Conservation (phyloP, 1,140 invertebrate genomes). For the Drosophila athabasca region DNA sequence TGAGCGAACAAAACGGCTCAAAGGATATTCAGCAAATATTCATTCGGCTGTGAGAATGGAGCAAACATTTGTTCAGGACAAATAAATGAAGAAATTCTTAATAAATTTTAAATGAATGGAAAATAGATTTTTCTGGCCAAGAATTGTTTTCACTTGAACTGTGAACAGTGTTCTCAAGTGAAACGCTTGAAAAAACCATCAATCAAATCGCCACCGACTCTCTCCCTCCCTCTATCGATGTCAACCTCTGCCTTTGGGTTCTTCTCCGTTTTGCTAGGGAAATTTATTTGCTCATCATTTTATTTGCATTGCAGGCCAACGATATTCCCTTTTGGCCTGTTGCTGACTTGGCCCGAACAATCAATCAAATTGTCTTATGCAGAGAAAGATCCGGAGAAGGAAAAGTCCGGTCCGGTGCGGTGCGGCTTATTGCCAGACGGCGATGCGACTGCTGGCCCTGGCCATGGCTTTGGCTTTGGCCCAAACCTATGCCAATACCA, state of each 20-base stretch:
- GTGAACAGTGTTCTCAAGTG: constrained; percentile 1
- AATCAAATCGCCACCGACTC: constrained; percentile 9
- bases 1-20: neutral
- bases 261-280: constrained; percentile 26
- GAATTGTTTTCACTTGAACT: too few relatives aligned
- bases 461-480: neutral
- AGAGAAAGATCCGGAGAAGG: constrained; percentile 31
- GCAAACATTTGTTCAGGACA: too few relatives aligned
- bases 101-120: neutral
- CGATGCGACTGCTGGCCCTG: too few relatives aligned
- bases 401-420: constrained; percentile 1
- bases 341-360: constrained; percentile 50
- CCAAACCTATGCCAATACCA: neutral
- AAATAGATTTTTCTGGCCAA: neutral
- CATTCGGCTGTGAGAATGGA: too few relatives aligned
- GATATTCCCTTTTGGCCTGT: constrained; percentile 40
- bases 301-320: constrained; percentile 34
- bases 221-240: constrained; percentile 9
- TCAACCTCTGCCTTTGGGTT: constrained; percentile 21
- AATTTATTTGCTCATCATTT: constrained; percentile 51
- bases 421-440: constrained; percentile 29
- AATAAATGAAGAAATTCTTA: neutral
- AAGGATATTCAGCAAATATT: too few relatives aligned
- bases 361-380: constrained; percentile 71
- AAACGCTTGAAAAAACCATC: constrained; percentile 35